phyloP scores from a whole-genome alignment of 2,113 vertebrate genomes.

The Psophia crepitans region DNA sequence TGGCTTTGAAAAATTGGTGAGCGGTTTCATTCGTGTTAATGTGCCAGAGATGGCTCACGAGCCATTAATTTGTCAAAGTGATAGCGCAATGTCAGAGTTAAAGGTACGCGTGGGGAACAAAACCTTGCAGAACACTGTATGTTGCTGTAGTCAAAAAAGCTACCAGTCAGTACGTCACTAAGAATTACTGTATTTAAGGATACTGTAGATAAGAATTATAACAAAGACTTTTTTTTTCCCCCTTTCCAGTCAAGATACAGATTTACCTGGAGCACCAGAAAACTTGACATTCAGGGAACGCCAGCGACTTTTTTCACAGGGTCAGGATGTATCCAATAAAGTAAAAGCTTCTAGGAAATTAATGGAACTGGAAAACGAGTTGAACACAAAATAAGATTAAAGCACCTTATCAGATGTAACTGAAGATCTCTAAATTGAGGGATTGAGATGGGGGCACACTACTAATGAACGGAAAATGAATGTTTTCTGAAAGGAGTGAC shows the following conservation, averaged over 20 bases:
- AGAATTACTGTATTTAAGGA: neutral
- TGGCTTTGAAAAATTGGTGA: neutral
- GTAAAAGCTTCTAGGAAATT: constrained; percentile 96
- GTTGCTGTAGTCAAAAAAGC: neutral
- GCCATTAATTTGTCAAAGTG: neutral
- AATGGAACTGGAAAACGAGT: constrained; percentile 96
- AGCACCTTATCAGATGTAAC: constrained; percentile 54
- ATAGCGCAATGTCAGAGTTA: neutral
- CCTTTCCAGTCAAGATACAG: constrained; percentile 82
- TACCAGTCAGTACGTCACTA: neutral
- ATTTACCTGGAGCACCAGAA: constrained; percentile 87
- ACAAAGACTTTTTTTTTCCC: neutral
- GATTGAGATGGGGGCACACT: constrained; percentile 34
- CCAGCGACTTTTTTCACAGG: constrained; percentile 97
- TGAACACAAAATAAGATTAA: constrained; percentile 87
- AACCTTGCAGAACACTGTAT: neutral
- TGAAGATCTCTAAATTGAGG: constrained; percentile 35
- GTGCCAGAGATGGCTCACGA: neutral
- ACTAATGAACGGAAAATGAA: constrained; percentile 36
- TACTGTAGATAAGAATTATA: neutral
- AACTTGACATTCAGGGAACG: constrained; percentile 94
- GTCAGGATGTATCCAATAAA: constrained; percentile 95
- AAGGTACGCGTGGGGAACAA: neutral
- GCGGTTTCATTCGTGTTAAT: neutral
- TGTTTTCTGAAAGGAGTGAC: constrained; percentile 56